Evolutionary conservation across 2,888 invertebrate species (phyloP).

Genomic region (Myopa tessellatipennis): DNA sequence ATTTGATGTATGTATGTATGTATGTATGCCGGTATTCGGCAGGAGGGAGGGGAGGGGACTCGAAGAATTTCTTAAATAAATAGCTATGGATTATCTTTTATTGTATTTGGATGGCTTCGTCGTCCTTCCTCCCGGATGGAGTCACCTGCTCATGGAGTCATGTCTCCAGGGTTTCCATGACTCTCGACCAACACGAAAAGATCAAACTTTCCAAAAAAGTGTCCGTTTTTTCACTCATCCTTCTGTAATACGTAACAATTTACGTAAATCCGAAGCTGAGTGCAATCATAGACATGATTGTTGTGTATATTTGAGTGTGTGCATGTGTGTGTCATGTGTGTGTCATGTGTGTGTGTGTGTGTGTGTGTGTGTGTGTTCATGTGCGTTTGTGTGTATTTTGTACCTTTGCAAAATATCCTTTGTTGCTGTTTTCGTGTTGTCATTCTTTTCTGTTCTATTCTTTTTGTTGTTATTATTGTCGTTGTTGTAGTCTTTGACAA

Average conservation of each 20-base stretch:
- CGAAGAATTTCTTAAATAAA: neutral
- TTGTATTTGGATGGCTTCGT: neutral
- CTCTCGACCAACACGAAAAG: neutral
- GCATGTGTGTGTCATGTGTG: too few relatives aligned
- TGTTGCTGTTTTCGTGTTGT: neutral
- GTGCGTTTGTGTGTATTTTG: slow-evolving; percentile 3
- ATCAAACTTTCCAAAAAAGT: neutral
- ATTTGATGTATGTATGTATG: too few relatives aligned
- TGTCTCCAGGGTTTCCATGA: too few relatives aligned
- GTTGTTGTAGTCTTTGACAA: neutral
- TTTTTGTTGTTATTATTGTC: neutral
- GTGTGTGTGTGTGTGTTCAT: neutral
- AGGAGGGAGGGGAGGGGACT: too few relatives aligned
- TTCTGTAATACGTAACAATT: slow-evolving; percentile 13
- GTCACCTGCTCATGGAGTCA: neutral
- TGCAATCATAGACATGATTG: slow-evolving; percentile 4
- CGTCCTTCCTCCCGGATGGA: neutral
- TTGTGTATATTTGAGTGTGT: too few relatives aligned
- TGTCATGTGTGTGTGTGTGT: neutral
- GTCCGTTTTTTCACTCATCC: neutral
- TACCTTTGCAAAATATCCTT: slow-evolving; percentile 28
- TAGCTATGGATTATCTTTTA: neutral
- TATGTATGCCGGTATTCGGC: too few relatives aligned
- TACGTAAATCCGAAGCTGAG: slow-evolving; percentile 17
- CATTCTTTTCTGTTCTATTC: neutral